Base-by-base conservation (phyloP, 2,888 invertebrate genomes). In the Agrotis segetum region DNA sequence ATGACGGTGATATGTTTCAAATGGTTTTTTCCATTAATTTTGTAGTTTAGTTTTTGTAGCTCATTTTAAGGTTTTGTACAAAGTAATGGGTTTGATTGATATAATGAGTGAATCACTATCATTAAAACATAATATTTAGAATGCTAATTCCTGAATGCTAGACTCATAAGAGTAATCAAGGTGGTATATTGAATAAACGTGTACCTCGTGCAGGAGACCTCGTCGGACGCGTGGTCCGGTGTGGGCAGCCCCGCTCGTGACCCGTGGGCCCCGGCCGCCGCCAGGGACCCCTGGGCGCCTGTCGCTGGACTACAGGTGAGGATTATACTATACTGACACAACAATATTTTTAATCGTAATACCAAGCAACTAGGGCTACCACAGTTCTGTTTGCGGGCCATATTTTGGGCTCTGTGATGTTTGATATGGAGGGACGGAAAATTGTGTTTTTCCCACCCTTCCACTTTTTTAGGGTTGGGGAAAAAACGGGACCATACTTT, bases 191-290 rank as follows among this genome's bases (percentile, higher is more conserved):
- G 21, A 29, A 58, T 17, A 2, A 19, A 24, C 5, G 1, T 21
- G 0, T 40, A 4, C 3, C 44, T 0, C 74, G 4, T 24, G 0
- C 88, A 95, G 94, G 95, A 94, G 64, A 93, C 93, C 56, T 89
- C 97, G 82, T 93, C 96, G 17, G 97, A 97, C 89, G 97, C 97
- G 72, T 98, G 98, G 98, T 97, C 97, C 87, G 61, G 91, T 86
- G 92, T 92, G 89, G 72, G 89, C 88, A 82, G 85, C 78, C 78
- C 86, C 2, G 92, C 95, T 68, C 87, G 90, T 0, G 95, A 94
- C 86, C 94, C 94, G 16, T 95, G 95, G 94, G 93, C 93, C n/a
- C 91, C 93, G 59, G 85, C 89, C 69, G 87, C 88, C 61, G 84
- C 88, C 19, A 72, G 91, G 13, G 94, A 95, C 88, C 96, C 96